Percentiles rank a stretch among this genome's conserved stretches.
phyloP scores from a whole-genome alignment of 2,113 vertebrate species.

The Alligator sinensis region DNA sequence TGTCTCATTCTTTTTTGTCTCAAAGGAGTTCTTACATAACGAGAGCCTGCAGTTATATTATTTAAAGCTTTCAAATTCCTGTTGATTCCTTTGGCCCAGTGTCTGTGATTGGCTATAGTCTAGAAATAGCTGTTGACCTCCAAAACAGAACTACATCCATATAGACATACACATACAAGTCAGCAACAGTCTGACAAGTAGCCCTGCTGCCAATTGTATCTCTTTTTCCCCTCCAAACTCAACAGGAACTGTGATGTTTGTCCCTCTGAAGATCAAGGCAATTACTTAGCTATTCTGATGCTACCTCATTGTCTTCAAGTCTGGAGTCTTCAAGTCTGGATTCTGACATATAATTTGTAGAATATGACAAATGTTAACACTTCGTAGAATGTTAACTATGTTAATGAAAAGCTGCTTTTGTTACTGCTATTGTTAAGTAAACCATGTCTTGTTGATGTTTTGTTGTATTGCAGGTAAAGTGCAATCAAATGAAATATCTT shows the following conservation, averaged over 20 bases:
- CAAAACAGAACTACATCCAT: neutral
- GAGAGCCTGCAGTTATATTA: neutral
- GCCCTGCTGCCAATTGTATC: neutral
- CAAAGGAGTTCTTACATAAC: neutral
- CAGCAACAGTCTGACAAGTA: neutral
- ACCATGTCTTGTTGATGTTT: neutral
- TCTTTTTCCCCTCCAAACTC: neutral
- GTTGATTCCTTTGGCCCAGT: neutral
- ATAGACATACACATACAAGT: neutral
- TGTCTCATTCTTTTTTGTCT: neutral
- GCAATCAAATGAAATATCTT: neutral
- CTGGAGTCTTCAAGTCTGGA: neutral
- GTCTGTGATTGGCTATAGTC: neutral
- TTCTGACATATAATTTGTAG: neutral
- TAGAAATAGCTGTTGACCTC: neutral
- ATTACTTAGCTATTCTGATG: slow-evolving; percentile 17
- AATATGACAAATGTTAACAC: slow-evolving; percentile 14
- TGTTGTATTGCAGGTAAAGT: neutral
- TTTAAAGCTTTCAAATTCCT: neutral
- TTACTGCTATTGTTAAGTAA: neutral
- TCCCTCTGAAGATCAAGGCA: slow-evolving; percentile 10
- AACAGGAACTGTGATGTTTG: neutral
- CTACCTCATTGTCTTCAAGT: slow-evolving; percentile 1
- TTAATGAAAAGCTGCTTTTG: neutral
- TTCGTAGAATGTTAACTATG: slow-evolving; percentile 19